Base-by-base conservation (phyloP, 2,797 vertebrate species). In the Acanthiza pusilla region DNA sequence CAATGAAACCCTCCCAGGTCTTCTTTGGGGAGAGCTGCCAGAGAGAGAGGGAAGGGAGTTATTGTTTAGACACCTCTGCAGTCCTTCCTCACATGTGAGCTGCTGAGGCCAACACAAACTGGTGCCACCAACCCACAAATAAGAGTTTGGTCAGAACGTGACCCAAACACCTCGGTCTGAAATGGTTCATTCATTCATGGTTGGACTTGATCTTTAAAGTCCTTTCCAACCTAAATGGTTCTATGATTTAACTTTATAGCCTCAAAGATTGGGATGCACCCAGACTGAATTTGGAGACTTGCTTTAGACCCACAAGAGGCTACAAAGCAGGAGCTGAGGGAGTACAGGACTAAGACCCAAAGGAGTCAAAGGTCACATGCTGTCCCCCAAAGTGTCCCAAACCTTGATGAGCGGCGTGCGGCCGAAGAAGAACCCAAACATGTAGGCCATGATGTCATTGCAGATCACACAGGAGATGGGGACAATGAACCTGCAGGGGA, bases 401-500 rank as follows among this genome's bases (percentile, higher is more conserved):
- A 96, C 99, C 99, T 99, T 99, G 91, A 99, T 99, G 71, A 99
- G 99, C 1, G 99, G 99, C 1, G 99, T 99, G 90, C 99, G 99
- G 73, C 99, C 99, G 2, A 99, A 99, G 98, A 99, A 99, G 98
- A 99, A 99, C 5, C 99, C 99, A 43, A 99, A 99, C 99, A 99
- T 99, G 97, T 99, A 99, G 7, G 99, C 99, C 99, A 99, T 99
- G 88, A 99, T 99, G 98, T 99, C 99, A n/a, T 99, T 99, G 97
- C 99, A 99, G 98, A 99, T 99, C 93, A 99, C 99, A 43, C 99
- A 99, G 95, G 99, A 99, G 92, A 99, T 99, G 2, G 99, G 99
- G 30, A 99, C 99, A 11, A 99, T 99, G 96, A 99, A 99, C 99
- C 99, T 99, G 66, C 45, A 55, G 27, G 58, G 68, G 32, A 91